Conservation (phyloP, 30 jellyfish, hydroid and myxozoan genomes). For the Chrysaora quinquecirrha region DNA sequence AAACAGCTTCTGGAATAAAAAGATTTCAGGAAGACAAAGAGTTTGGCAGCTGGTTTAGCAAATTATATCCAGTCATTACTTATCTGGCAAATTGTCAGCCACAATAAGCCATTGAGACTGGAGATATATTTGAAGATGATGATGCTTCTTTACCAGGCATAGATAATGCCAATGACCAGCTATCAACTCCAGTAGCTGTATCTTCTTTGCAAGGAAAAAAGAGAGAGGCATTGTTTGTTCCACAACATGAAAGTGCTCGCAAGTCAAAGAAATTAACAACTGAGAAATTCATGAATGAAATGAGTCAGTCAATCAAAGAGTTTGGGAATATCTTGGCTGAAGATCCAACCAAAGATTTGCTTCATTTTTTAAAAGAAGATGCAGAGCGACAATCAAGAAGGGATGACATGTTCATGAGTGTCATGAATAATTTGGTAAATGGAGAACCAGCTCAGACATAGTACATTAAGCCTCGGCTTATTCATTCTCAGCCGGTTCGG, state of each 20-base stretch:
- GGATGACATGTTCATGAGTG: neutral
- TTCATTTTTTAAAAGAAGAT: neutral
- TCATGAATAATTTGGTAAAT: neutral
- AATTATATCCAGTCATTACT: neutral
- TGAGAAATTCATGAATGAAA: neutral
- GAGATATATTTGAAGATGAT: neutral
- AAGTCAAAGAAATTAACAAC: constrained; percentile 13
- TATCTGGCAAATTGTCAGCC: neutral
- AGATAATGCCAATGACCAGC: neutral
- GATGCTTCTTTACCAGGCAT: neutral
- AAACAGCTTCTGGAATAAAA: constrained; percentile 42
- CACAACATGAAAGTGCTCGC: constrained; percentile 5
- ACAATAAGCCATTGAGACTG: constrained; percentile 4
- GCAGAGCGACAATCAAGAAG: neutral
- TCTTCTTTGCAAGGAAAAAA: neutral
- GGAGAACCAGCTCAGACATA: neutral
- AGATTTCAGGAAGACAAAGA: constrained; percentile 52
- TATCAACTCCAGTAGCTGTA: neutral
- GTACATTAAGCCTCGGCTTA: neutral
- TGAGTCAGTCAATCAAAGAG: constrained; percentile 1
- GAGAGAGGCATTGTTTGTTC: constrained; percentile 12
- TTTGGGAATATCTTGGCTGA: neutral
- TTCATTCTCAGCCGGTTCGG: neutral
- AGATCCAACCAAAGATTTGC: neutral
- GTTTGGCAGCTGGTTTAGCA: constrained; percentile 7